Evolutionary conservation across 1,140 invertebrate genomes (phyloP).

Genomic region (Rhagoletis pomonella): DNA sequence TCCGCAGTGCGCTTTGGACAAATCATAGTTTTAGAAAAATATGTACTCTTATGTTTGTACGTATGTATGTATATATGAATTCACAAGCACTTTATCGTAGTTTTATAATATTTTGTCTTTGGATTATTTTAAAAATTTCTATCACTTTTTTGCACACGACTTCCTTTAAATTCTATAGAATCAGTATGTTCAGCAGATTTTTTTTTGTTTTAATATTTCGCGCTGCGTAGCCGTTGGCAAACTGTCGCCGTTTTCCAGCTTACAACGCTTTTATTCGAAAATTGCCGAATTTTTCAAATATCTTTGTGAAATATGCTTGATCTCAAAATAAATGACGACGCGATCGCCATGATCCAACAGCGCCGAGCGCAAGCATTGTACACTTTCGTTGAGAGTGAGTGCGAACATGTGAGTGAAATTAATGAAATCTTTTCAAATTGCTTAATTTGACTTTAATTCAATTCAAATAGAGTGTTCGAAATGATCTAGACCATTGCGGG

Average conservation of each 20-base stretch:
- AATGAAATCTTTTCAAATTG: slow-evolving; percentile 22
- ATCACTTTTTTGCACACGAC: slow-evolving; percentile 45
- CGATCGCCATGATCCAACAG: slow-evolving; percentile 4
- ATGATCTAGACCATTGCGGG: background rate
- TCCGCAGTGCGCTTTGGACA: slow-evolving; percentile 72
- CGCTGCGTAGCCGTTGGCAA: slow-evolving; percentile 70
- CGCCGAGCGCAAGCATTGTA: background rate
- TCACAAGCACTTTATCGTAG: background rate
- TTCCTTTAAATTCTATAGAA: background rate
- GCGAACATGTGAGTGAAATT: slow-evolving; percentile 16
- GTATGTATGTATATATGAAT: background rate
- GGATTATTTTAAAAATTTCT: slow-evolving; percentile 18
- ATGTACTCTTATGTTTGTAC: background rate
- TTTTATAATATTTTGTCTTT: background rate
- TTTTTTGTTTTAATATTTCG: slow-evolving; percentile 63
- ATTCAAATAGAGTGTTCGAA: slow-evolving; percentile 24
- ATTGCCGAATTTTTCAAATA: slow-evolving; percentile 56
- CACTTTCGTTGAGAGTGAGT: background rate
- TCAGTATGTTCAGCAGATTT: slow-evolving; percentile 32
- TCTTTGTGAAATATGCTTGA: slow-evolving; percentile 46
- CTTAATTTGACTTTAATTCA: slow-evolving; percentile 50
- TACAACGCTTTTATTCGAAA: slow-evolving; percentile 74
- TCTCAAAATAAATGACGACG: slow-evolving; percentile 51
- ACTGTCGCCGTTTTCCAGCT: slow-evolving; percentile 73
- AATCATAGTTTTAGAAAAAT: slow-evolving; percentile 63